Evolutionary conservation across 2,113 vertebrate genomes (phyloP).

Genomic region (Hyla sarda): DNA sequence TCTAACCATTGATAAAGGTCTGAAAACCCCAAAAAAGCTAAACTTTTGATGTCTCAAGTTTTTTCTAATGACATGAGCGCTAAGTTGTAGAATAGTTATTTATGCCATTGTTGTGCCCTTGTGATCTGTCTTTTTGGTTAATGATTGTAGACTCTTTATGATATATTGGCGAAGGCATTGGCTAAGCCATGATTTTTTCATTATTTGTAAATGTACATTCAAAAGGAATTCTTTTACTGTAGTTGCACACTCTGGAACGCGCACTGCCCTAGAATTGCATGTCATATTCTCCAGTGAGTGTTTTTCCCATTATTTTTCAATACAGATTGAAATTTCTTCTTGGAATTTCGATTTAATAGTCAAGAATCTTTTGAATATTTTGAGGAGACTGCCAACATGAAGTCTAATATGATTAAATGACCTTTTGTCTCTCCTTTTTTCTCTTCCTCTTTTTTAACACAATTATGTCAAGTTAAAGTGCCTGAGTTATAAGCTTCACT

Average conservation of each 20-base stretch:
- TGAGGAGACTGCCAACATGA: slow-evolving; percentile 60
- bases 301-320: slow-evolving; percentile 70
- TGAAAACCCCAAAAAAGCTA: too few species aligned
- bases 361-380: slow-evolving; percentile 62
- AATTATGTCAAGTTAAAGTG: slow-evolving; percentile 64
- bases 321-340: slow-evolving; percentile 67
- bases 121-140: background rate
- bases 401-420: slow-evolving; percentile 58
- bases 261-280: slow-evolving; percentile 63
- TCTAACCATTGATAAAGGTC: too few species aligned
- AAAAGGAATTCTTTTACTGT: background rate
- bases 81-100: too few species aligned
- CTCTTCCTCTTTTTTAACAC: slow-evolving; percentile 57
- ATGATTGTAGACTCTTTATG: background rate
- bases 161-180: background rate
- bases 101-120: background rate
- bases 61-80: too few species aligned
- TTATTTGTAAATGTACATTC: background rate
- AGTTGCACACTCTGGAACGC: background rate
- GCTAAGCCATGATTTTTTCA: background rate
- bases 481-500: slow-evolving; percentile 65
- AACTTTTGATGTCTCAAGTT: too few species aligned
- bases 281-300: slow-evolving; percentile 62
- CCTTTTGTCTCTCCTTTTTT: slow-evolving; percentile 60
- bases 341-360: slow-evolving; percentile 62